Conservation (phyloP, 1,140 invertebrate genomes). For the Dufourea novaeangliae region DNA sequence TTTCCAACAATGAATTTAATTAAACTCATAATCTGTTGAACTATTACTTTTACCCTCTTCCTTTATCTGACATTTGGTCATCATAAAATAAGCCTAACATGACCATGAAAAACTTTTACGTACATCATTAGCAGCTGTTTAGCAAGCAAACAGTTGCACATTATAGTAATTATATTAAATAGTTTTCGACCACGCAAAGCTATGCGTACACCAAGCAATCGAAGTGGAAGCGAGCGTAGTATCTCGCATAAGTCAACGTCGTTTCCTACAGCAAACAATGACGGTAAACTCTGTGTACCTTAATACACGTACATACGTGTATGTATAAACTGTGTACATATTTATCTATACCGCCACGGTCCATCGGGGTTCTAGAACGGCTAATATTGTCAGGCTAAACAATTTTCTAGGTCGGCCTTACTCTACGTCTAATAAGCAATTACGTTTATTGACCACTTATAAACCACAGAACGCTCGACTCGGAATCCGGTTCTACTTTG, state of each 20-base stretch:
- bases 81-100: no score
- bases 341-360: slow-evolving; percentile 10
- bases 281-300: slow-evolving; percentile 3
- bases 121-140: no score
- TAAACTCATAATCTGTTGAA: no score
- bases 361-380: slow-evolving; percentile 28
- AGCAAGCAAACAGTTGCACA: no score
- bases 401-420: slow-evolving; percentile 60
- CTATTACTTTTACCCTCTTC: neutral
- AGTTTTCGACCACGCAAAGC: neutral
- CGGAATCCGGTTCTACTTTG: slow-evolving; percentile 52
- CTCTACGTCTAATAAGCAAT: slow-evolving; percentile 61
- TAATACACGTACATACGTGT: neutral
- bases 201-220: neutral
- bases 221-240: neutral
- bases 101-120: no score
- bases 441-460: slow-evolving; percentile 53
- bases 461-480: slow-evolving; percentile 40
- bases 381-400: slow-evolving; percentile 31
- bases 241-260: slow-evolving; percentile 20
- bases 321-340: neutral
- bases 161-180: neutral
- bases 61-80: no score
- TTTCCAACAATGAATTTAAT: no score
- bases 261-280: slow-evolving; percentile 9